Percentiles rank a stretch among this genome's conserved stretches.
Evolutionary conservation across 2,797 vertebrate genomes (phyloP).

Genomic region (Peromyscus melanophrys): DNA sequence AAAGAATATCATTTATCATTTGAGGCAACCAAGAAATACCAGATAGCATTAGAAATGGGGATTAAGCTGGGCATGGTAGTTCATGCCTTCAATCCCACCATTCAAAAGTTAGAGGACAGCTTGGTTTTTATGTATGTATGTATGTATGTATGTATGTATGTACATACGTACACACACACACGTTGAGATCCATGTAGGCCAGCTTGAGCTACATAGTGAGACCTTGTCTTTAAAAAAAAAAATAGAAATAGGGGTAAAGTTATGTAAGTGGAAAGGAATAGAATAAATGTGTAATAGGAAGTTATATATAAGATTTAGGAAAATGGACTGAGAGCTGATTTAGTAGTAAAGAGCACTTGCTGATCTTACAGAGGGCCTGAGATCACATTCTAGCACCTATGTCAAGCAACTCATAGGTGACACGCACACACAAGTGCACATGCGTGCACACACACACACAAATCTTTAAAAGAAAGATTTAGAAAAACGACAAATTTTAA

Average conservation of each 20-base stretch:
- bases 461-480: neutral
- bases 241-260: neutral
- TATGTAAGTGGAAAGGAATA: slow-evolving; percentile 28
- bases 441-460: neutral
- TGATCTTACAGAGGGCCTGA: neutral
- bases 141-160: neutral
- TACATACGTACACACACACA: no score
- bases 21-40: slow-evolving; percentile 34
- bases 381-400: neutral
- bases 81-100: neutral
- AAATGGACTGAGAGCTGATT: neutral
- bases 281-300: neutral
- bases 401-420: neutral
- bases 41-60: slow-evolving; percentile 15
- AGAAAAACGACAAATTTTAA: slow-evolving; percentile 32
- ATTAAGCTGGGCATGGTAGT: neutral
- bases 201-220: neutral
- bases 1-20: slow-evolving; percentile 36
- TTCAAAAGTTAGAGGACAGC: neutral
- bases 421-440: neutral
- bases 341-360: neutral
- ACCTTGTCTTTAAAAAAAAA: neutral
- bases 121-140: neutral
- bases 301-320: neutral
- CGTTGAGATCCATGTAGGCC: neutral